Evolutionary conservation across 1,140 invertebrate species (phyloP).

Genomic region (Leptinotarsa lineolata): DNA sequence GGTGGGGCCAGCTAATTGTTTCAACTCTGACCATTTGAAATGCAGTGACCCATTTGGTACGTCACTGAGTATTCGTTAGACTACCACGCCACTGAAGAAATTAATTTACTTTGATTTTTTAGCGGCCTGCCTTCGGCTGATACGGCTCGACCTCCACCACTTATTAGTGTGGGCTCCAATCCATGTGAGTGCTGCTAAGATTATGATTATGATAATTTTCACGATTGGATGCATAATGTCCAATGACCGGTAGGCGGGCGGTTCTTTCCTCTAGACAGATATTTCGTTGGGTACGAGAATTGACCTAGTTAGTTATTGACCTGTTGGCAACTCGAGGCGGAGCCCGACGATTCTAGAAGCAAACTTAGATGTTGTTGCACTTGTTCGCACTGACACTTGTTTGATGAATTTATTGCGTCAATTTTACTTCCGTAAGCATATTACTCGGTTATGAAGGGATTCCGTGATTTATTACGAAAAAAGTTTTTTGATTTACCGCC

Average conservation of each 20-base stretch:
- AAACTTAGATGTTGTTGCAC: slow-evolving; percentile 9
- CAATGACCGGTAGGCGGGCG: slow-evolving; percentile 51
- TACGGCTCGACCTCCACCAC: too few relatives aligned
- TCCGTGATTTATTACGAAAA: not conserved
- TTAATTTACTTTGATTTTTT: too few relatives aligned
- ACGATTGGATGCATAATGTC: slow-evolving; percentile 54
- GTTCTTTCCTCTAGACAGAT: slow-evolving; percentile 50
- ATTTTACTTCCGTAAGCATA: not conserved
- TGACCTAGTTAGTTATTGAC: slow-evolving; percentile 56
- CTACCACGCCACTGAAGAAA: too few relatives aligned
- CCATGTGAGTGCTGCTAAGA: not conserved
- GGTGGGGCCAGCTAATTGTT: too few relatives aligned
- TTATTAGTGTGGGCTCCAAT: not conserved
- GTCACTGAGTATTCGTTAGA: too few relatives aligned
- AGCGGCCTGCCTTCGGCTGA: too few relatives aligned
- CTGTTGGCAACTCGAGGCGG: slow-evolving; percentile 53
- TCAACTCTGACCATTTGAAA: too few relatives aligned
- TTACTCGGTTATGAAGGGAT: not conserved
- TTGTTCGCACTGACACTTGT: slow-evolving; percentile 15
- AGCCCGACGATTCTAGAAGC: slow-evolving; percentile 30
- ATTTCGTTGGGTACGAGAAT: slow-evolving; percentile 51
- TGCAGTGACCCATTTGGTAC: too few relatives aligned
- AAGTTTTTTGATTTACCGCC: slow-evolving; percentile 16
- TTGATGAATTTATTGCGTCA: slow-evolving; percentile 30
- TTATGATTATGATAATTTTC: slow-evolving; percentile 43